Base-by-base conservation (phyloP, 2,888 invertebrate species). In the Chymomyza amoena region DNA sequence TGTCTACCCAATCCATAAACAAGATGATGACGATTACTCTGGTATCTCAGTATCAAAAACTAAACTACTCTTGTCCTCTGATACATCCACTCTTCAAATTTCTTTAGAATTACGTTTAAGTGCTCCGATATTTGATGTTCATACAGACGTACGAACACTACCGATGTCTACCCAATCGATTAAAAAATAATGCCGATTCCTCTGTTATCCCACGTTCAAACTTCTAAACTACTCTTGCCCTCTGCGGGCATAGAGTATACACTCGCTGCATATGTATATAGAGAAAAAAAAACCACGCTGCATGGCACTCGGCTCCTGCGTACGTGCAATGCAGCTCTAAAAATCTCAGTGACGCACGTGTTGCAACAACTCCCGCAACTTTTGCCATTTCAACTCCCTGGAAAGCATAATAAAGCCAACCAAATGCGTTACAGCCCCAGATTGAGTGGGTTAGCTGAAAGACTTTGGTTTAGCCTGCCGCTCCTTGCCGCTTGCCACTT, bases 251-350 rank as follows among this genome's bases (percentile, higher is more conserved):
- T 32, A 32, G 32, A 7, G 32, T 32, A 39, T 64, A 68, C 73
- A 83, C 86, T 78, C 84, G 80, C 87, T 87, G 85, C 87, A 78
- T 78, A 87, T 82, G n/a, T n/a, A n/a, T n/a, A n/a, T n/a, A n/a
- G n/a, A n/a, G n/a, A 87, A 87, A 32, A 45, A 39, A 84, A 82
- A 74, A 77, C 70, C 71, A 84, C 77, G 76, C 72, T 78, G 88
- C 82, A 69, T 69, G 73, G 78, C 39, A 45, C 39, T 13, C 39
- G 39, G 2, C 39, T 45, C 39, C 32, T 88, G 88, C 87, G 84
- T 85, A 87, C 78, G n/a, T 56, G 36, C 28, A 45, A 56, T 28
- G 69, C 39, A 54, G 54, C 13, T 25, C 20, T 28, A 57, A 57
- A 45, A 87, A 86, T 84, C 88, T 86, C 84, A 76, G 84, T 66